Evolutionary conservation across 1,140 invertebrate genomes (phyloP).

Genomic region (Drosophila nikananu): DNA sequence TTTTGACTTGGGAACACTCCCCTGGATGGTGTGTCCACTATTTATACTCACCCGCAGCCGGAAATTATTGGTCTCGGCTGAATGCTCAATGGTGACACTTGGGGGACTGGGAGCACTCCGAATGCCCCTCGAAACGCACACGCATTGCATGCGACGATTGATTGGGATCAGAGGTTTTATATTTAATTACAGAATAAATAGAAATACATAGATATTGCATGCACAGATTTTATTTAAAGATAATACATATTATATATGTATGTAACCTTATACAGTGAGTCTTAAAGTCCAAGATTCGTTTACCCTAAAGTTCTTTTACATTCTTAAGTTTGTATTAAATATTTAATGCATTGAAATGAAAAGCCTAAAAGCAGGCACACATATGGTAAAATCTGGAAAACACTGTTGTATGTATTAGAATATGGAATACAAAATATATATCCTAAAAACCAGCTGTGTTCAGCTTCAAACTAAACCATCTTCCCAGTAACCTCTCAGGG

Average conservation of each 20-base stretch:
- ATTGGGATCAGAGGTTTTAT: constrained; percentile 2
- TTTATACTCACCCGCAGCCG: constrained; percentile 53
- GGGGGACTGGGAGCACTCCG: background rate
- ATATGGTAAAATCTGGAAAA: background rate
- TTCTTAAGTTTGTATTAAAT: background rate
- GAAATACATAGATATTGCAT: too few relatives aligned
- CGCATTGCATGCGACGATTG: constrained; percentile 21
- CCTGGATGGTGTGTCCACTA: background rate
- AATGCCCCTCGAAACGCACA: background rate
- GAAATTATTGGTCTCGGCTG: constrained; percentile 56
- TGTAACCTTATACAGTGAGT: background rate
- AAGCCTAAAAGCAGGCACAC: constrained; percentile 1
- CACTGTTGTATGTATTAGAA: too few relatives aligned
- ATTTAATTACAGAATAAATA: background rate
- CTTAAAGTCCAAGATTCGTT: background rate
- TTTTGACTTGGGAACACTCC: constrained; percentile 20
- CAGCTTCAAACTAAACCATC: background rate
- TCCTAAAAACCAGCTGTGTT: background rate
- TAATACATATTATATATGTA: background rate
- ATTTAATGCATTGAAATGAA: background rate
- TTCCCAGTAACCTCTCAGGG: background rate
- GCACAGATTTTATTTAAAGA: background rate
- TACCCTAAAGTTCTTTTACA: too few relatives aligned
- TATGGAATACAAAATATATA: background rate
- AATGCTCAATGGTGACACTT: constrained; percentile 61